Evolutionary conservation across 2,888 invertebrate species (phyloP), one percentile per base, ranked within the genome.

Genomic region (Phyto melanocephala): DNA sequence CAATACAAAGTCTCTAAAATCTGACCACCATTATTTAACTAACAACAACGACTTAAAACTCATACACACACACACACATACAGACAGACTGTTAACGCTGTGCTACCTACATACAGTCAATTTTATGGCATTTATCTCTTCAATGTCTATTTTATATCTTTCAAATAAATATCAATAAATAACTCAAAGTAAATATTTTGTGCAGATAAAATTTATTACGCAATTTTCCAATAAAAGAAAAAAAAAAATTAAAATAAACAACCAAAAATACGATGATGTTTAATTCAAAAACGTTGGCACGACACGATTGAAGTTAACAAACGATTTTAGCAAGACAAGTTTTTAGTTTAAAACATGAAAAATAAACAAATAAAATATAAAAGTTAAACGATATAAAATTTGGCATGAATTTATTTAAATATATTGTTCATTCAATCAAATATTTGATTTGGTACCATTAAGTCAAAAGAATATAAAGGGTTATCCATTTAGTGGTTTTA

Each of bases 111-210:
- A 70, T 52, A 47, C 54, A 77, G 70, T 54, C 45, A 77, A 77
- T 77, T 79, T 79, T 45, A 58, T 72, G 79, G 67, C 60, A 74
- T 80, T 80, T 80, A 80, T 80, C 79, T 80, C 70, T 47, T 78
- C 78, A 78, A 70, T 63, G 78, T 78, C 78, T 78, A 78, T 67
- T 75, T 78, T 56, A 63, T 67, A 80, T 80, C 79, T 74, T 50
- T 62, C 68, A 77, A 63, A 77, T 54, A 67, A 72, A 82, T 71
- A 79, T 76, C 82, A 79, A 76, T 82, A 82, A 82, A 82, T 82
- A 82, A 82, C 82, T 82, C 75, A 72, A 60, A 17, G 62, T 62
- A 76, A 79, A 76, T 79, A 79, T 79, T 70, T 82, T 82, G 40
- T 33, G 58, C 56, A 71, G 75, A 82, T 79, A 79, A 79, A 70